Percentiles rank a stretch among this genome's conserved stretches.
phyloP scores from a whole-genome alignment of 2,797 vertebrate species.

The Silurus aristotelis region DNA sequence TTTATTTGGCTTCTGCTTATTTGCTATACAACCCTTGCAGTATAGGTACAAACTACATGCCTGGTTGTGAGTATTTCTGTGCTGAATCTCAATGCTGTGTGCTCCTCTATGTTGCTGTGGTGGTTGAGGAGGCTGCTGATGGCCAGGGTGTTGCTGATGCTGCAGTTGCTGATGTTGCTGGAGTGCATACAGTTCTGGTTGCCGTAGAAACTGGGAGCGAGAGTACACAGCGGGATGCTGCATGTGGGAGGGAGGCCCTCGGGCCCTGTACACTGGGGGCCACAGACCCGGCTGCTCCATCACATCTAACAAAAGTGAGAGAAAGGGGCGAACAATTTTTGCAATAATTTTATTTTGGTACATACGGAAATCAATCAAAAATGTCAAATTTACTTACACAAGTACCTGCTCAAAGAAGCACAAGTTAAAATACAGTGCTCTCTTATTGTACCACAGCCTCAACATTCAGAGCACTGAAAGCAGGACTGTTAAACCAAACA shows the following conservation, averaged over 20 bases:
- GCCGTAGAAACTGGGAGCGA: constrained; percentile 91
- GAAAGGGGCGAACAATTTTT: constrained; percentile 49
- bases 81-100: constrained; percentile 72
- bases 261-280: constrained; percentile 92
- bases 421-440: constrained; percentile 11
- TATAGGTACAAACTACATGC: constrained; percentile 46
- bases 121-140: constrained; percentile 74
- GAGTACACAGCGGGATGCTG: constrained; percentile 93
- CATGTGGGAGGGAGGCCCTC: constrained; percentile 89
- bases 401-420: constrained; percentile 1
- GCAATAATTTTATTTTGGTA: constrained; percentile 51
- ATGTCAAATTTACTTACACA: constrained; percentile 32
- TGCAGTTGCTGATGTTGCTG: constrained; percentile 88
- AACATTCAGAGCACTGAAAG: constrained; percentile 54
- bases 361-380: constrained; percentile 51
- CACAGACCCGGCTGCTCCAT: constrained; percentile 96
- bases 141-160: constrained; percentile 75
- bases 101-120: constrained; percentile 71
- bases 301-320: constrained; percentile 82
- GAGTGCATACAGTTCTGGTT: constrained; percentile 92
- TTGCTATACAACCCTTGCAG: neutral
- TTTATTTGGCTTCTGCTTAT: too few relatives aligned
- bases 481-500: constrained; percentile 56
- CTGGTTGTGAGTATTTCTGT: constrained; percentile 71
- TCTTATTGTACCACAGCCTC: constrained; percentile 24